Conservation (phyloP, 2,797 vertebrate species). For the Pangasius macronema region DNA sequence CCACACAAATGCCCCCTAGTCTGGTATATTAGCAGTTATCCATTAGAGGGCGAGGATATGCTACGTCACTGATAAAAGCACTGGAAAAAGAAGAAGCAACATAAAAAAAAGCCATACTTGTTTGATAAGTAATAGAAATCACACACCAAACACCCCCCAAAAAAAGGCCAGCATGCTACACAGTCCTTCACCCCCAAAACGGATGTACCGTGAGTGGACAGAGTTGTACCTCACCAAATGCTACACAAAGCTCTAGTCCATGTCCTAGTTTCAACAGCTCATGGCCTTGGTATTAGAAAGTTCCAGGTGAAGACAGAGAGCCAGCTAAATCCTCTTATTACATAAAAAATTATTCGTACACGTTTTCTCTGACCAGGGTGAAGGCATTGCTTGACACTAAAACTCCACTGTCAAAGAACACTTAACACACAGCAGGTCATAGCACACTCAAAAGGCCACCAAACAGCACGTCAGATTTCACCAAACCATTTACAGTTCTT, state of each 20-base stretch:
- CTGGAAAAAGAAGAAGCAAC: slow-evolving; percentile 1
- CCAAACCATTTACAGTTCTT: background rate
- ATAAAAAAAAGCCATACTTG: background rate
- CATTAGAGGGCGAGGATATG: slow-evolving; percentile 54
- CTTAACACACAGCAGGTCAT: slow-evolving; percentile 37
- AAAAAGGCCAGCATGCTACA: slow-evolving; percentile 39
- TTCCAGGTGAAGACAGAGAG: background rate
- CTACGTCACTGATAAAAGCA: slow-evolving; percentile 23
- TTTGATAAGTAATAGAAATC: background rate
- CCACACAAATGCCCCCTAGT: background rate
- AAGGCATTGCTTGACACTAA: slow-evolving; percentile 40
- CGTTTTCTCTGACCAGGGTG: slow-evolving; percentile 39
- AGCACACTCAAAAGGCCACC: slow-evolving; percentile 54
- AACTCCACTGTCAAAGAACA: slow-evolving; percentile 44
- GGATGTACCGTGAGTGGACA: background rate
- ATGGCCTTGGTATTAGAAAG: background rate
- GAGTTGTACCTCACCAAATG: background rate
- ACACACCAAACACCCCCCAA: slow-evolving; percentile 17
- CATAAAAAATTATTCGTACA: background rate
- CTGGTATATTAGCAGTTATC: slow-evolving; percentile 41
- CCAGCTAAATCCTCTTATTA: background rate
- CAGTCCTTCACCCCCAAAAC: slow-evolving; percentile 45
- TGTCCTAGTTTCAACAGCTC: slow-evolving; percentile 5
- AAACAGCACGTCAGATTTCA: slow-evolving; percentile 46
- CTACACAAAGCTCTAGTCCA: slow-evolving; percentile 4